A percentile compares a stretch with the other conserved stretches of the same genome.
These are phyloP conservation scores for Micromussa lordhowensis DNA, from an alignment of 92 coral and sea anemone species.

Conservation along the genomic window DNA sequence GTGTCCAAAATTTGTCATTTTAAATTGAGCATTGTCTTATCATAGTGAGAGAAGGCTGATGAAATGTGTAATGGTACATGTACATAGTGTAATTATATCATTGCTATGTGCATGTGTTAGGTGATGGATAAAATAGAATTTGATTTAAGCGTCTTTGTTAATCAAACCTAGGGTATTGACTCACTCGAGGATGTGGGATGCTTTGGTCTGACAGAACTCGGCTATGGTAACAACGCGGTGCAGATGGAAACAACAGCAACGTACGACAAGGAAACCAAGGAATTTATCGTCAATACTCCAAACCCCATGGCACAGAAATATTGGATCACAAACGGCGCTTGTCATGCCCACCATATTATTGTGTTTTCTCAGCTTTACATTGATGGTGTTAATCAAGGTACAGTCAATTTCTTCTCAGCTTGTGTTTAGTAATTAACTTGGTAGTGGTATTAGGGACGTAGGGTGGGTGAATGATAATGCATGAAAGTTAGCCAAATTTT, in stretches of 20 bases:
- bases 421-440: not conserved
- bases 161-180: slow-evolving; percentile 66
- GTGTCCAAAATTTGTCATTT: too few species aligned
- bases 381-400: slow-evolving; percentile 80
- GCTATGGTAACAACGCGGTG: slow-evolving; percentile 89
- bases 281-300: slow-evolving; percentile 81
- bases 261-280: slow-evolving; percentile 79
- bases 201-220: slow-evolving; percentile 86
- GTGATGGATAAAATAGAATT: not conserved
- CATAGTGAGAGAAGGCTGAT: too few species aligned
- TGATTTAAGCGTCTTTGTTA: not conserved
- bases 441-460: not conserved
- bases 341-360: slow-evolving; percentile 78
- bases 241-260: slow-evolving; percentile 87
- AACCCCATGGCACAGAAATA: slow-evolving; percentile 83
- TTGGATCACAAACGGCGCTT: slow-evolving; percentile 83
- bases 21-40: too few species aligned
- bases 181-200: slow-evolving; percentile 80
- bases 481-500: too few species aligned
- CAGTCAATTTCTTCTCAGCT: not conserved
- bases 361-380: slow-evolving; percentile 77
- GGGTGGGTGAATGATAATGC: too few species aligned
- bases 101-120: too few species aligned
- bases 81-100: too few species aligned
- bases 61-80: too few species aligned